Conservation (phyloP, 2,113 vertebrate genomes). For the Lota lota region DNA sequence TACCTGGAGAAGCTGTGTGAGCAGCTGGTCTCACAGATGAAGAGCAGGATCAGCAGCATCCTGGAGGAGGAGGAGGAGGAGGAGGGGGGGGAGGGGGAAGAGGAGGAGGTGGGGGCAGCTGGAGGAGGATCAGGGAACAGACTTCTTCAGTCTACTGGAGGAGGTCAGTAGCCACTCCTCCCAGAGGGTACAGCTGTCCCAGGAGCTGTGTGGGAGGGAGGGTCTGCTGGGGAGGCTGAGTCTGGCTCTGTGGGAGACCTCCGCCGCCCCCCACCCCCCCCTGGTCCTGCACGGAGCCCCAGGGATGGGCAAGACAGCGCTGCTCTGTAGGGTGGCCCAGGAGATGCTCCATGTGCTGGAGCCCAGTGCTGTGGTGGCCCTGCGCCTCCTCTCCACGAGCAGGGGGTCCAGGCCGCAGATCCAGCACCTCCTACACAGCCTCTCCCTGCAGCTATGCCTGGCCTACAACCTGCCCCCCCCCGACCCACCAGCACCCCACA, state of each 20-base stretch:
- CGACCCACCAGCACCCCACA: constrained; percentile 43
- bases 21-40: constrained; percentile 73
- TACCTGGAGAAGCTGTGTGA: constrained; percentile 76
- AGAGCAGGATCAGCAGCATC: constrained; percentile 54
- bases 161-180: constrained; percentile 67
- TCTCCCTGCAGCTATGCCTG: constrained; percentile 74
- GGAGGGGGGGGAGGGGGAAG: rapidly evolving
- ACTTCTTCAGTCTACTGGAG: constrained; percentile 45
- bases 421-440: constrained; percentile 63
- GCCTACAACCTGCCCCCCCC: constrained; percentile 68
- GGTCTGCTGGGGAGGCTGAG: constrained; percentile 70
- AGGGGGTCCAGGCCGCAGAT: constrained; percentile 58
- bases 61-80: not conserved
- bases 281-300: constrained; percentile 71
- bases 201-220: constrained; percentile 65
- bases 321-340: constrained; percentile 73
- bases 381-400: constrained; percentile 68
- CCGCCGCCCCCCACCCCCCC: constrained; percentile 41
- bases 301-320: constrained; percentile 76
- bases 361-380: constrained; percentile 42
- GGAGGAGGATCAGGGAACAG: not conserved
- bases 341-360: constrained; percentile 52
- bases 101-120: constrained; percentile 31
- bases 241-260: constrained; percentile 54
- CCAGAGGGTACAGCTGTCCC: constrained; percentile 45